Percentiles rank a stretch among this genome's conserved stretches.
Conservation (phyloP, 2,888 invertebrate species). For the Dryobotodes eremita region DNA sequence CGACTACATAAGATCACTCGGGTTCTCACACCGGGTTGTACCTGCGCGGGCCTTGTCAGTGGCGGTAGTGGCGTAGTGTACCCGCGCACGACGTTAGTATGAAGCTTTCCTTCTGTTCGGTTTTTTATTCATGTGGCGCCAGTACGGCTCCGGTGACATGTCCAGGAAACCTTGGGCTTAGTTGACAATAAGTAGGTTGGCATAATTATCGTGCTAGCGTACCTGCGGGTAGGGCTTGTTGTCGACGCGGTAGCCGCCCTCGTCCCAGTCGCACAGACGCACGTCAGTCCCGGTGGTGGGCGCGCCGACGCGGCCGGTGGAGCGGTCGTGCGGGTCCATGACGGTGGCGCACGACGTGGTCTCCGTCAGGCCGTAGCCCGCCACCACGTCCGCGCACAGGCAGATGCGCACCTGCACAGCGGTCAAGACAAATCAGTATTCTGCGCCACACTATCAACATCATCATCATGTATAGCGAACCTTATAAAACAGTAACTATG, state of each 20-base stretch:
- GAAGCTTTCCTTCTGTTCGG: too few species aligned
- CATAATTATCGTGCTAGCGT: too few species aligned
- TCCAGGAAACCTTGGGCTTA: too few species aligned
- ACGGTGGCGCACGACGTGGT: conserved; percentile 98
- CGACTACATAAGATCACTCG: too few species aligned
- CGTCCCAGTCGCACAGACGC: conserved; percentile 96
- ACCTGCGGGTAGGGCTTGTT: conserved; percentile 89
- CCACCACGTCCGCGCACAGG: conserved; percentile 96
- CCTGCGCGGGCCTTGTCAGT: too few species aligned
- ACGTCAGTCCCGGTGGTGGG: conserved; percentile 96
- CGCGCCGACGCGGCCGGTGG: conserved; percentile 96
- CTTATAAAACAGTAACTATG: not conserved
- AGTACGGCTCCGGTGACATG: too few species aligned
- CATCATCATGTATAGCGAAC: not conserved
- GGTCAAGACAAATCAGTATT: fast-evolving
- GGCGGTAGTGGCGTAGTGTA: too few species aligned
- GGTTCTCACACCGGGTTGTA: too few species aligned
- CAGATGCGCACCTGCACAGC: conserved; percentile 90
- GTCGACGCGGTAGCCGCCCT: conserved; percentile 94
- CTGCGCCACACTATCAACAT: not conserved
- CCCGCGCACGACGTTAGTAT: too few species aligned
- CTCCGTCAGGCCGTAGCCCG: conserved; percentile 99
- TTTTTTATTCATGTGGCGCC: too few species aligned
- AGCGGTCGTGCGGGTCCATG: conserved; percentile 92
- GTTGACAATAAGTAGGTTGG: too few species aligned